phyloP scores from a whole-genome alignment of 2,797 vertebrate genomes.

The Hemitrygon akajei region DNA sequence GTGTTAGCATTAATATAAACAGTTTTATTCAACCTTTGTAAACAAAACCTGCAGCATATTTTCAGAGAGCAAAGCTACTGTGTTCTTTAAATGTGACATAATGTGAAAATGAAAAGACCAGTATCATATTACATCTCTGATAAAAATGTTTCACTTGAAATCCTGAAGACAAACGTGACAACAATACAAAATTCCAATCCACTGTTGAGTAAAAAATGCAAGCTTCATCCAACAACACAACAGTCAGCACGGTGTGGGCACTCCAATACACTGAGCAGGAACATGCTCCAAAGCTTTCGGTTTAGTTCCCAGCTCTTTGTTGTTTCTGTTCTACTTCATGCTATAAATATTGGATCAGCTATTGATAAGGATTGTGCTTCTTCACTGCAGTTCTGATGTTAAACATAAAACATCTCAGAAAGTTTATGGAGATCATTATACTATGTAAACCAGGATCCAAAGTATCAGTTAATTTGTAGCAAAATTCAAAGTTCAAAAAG shows the following conservation, averaged over 20 bases:
- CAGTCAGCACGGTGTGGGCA: not conserved
- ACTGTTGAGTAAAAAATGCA: not conserved
- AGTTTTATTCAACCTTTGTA: not conserved
- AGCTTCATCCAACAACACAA: not conserved
- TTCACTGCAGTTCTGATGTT: not conserved
- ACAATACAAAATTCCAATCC: not conserved
- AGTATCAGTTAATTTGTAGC: not conserved
- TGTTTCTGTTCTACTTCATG: too few relatives aligned
- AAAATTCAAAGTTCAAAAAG: not conserved
- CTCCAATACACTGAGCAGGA: not conserved
- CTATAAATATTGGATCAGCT: not conserved
- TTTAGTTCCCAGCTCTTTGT: not conserved
- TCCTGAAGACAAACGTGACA: not conserved
- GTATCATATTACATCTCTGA: not conserved
- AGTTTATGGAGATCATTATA: not conserved
- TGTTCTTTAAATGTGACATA: not conserved
- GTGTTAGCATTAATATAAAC: not conserved
- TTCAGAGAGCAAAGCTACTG: not conserved
- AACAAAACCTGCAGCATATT: not conserved
- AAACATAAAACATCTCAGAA: not conserved
- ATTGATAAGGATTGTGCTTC: not conserved
- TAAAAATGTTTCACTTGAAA: not conserved
- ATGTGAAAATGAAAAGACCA: not conserved
- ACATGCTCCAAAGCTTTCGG: not conserved
- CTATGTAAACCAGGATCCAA: not conserved